phyloP scores from a whole-genome alignment of 2,888 invertebrate species.

The Pollenia angustigena region DNA sequence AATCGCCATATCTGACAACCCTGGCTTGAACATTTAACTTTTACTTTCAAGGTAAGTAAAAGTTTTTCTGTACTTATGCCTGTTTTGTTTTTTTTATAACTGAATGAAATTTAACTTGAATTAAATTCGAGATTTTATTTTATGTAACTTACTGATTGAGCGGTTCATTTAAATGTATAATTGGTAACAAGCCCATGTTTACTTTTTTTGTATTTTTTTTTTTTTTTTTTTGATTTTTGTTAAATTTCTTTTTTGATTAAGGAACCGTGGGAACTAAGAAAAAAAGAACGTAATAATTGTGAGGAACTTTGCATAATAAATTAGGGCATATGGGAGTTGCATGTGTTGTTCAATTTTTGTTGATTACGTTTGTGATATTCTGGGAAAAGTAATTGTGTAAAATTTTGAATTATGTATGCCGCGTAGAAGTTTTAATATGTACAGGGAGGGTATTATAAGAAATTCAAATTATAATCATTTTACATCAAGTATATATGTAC shows the following conservation, averaged over 20 bases:
- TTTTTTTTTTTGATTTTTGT: background rate
- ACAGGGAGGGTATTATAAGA: too few species aligned
- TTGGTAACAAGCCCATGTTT: background rate
- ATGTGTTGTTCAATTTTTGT: background rate
- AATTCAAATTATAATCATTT: too few species aligned
- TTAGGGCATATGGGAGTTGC: conserved; percentile 20
- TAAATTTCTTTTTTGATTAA: background rate
- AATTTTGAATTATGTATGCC: background rate
- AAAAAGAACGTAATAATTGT: conserved; percentile 1
- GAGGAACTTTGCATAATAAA: conserved; percentile 34
- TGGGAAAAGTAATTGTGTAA: background rate
- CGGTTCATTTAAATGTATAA: conserved; percentile 44
- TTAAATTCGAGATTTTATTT: conserved; percentile 40
- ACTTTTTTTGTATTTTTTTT: background rate
- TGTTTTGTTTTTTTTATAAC: background rate
- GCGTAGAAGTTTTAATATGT: too few species aligned
- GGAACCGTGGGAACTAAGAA: conserved; percentile 28
- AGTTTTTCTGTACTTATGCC: conserved; percentile 49
- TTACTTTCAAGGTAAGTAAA: conserved; percentile 69
- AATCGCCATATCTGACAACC: too few species aligned
- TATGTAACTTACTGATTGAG: conserved; percentile 35
- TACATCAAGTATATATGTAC: too few species aligned
- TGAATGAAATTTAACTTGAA: conserved; percentile 26
- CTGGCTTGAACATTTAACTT: conserved; percentile 26
- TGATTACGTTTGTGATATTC: background rate